Conservation (phyloP, 2,113 vertebrate species). For the Bubalus kerabau region DNA sequence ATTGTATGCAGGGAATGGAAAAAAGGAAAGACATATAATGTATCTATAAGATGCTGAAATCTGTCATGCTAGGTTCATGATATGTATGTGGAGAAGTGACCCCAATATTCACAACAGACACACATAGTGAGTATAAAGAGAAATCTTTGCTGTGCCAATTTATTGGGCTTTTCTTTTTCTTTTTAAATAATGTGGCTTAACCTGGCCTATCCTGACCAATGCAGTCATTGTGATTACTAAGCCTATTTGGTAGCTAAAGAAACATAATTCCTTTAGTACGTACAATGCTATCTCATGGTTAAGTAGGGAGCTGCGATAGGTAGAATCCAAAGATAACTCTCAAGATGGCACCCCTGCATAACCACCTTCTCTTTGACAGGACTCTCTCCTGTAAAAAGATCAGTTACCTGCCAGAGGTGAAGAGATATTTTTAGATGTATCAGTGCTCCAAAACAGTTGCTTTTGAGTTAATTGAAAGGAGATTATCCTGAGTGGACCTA, state of each 20-base stretch:
- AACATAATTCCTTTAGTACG: neutral
- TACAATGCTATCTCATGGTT: neutral
- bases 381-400: neutral
- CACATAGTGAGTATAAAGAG: neutral
- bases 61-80: neutral
- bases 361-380: too few species aligned
- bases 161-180: neutral
- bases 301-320: neutral
- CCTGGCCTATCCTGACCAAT: neutral
- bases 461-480: neutral
- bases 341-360: fast-evolving
- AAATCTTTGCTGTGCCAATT: neutral
- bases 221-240: neutral
- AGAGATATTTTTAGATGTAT: neutral
- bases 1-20: neutral
- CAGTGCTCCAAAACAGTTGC: neutral
- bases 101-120: neutral
- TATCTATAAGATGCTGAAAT: neutral
- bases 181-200: neutral
- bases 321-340: neutral
- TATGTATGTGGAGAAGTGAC: neutral
- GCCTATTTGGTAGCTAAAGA: neutral
- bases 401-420: neutral
- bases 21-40: neutral
- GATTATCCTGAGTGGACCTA: neutral